phyloP scores from a whole-genome alignment of 1,140 invertebrate species.

The Zaprionus ghesquierei region DNA sequence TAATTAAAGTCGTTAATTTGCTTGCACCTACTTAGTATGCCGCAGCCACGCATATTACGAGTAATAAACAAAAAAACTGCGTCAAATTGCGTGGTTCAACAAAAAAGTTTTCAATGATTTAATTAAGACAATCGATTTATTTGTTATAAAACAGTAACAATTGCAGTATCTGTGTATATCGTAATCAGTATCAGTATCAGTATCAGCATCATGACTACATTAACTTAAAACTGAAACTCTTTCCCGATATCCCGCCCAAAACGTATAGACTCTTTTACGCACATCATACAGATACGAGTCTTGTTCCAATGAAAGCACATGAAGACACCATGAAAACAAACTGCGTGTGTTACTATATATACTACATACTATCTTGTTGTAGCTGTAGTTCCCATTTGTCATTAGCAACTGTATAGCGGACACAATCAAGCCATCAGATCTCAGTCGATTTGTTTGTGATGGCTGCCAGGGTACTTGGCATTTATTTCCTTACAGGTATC shows the following conservation, averaged over 20 bases:
- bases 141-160: conserved; percentile 44
- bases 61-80: conserved; percentile 42
- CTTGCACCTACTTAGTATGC: conserved; percentile 83
- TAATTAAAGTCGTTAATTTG: conserved; percentile 79
- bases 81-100: conserved; percentile 36
- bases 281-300: conserved; percentile 13
- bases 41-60: conserved; percentile 82
- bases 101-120: conserved; percentile 42
- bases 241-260: conserved; percentile 36
- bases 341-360: neutral
- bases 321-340: conserved; percentile 1
- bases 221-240: conserved; percentile 58
- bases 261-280: conserved; percentile 5
- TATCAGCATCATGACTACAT: conserved; percentile 64
- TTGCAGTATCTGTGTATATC: conserved; percentile 43
- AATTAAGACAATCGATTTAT: conserved; percentile 45
- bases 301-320: neutral
- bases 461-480: conserved; percentile 57
- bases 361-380: conserved; percentile 7
- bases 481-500: conserved; percentile 28
- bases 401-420: neutral
- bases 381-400: conserved; percentile 14
- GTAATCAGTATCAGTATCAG: conserved; percentile 57
- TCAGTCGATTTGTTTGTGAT: conserved; percentile 38
- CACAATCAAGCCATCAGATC: conserved; percentile 22